Evolutionary conservation across 2,888 invertebrate genomes (phyloP), one percentile per base, ranked within the genome.

Genomic region (Drosophila diplacantha): DNA sequence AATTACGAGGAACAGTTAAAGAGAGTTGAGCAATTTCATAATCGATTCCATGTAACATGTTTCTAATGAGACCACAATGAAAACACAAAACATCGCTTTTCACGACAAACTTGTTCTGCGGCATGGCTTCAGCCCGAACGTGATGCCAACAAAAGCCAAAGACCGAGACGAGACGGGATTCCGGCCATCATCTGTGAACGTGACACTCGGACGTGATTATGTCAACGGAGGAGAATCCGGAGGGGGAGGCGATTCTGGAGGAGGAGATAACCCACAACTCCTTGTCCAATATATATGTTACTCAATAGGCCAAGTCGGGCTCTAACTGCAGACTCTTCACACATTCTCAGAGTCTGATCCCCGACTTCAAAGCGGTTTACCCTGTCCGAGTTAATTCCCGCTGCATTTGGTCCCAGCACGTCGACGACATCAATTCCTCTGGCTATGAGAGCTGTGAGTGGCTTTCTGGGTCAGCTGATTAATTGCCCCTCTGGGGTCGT

Each of bases 141-240:
- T 81, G 82, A 80, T 76, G 71, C 44, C 80, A 81, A 81, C 84
- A 83, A 76, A 74, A 67, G 71, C 35, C 67, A 55, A 32, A 55
- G 56, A 55, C 67, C 44, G 51, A 47, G 47, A 38, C 55, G 70
- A 50, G 54, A 37, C 54, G 54, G 54, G 54, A 55, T 55, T 32
- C 51, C 56, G 47, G 62, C 51, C 71, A 63, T 52, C 57, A 54
- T 52, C 46, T 50, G 46, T 50, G 65, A 81, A 84, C 83, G 81
- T 81, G 83, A 83, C 80, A 81, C 82, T 84, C 74, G 72, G 79
- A 81, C 80, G 83, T 79, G 85, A 82, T 83, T 83, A 84, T 83
- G 82, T 83, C 83, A 80, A 81, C 69, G 76, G 66, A 72, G 68
- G 62, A 3, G 54, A 37, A 1, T 41, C 26, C n/a, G 41, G 26